Base-by-base conservation (phyloP, 2,797 vertebrate species). In the Pygocentrus nattereri region DNA sequence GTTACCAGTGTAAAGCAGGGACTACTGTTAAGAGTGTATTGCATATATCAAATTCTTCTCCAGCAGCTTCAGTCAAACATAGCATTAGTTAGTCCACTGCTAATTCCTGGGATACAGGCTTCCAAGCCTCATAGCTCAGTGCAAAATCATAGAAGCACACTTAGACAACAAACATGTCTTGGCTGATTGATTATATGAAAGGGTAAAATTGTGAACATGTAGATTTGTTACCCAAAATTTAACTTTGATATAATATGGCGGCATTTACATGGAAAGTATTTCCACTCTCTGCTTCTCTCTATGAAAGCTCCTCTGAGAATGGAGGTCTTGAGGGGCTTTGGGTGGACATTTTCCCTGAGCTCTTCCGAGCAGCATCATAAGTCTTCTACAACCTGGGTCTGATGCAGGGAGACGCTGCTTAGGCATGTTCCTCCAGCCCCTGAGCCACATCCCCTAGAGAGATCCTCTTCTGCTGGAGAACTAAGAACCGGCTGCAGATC, bases 381-480 rank as follows among this genome's bases (percentile, higher is more conserved):
- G 23, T 76, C 70, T 34, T 49, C 27, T 12, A 54, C 49, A 30
- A 15, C 19, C 68, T 70, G 52, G 15, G 21, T 68, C 38, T 77
- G 78, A 84, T 81, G 21, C 68, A 74, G 41, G 65, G 74, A 80
- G 49, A 50, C 61, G 19, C 62, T 78, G 76, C 79, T 85, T 70
- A 75, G 71, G 72, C 80, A 85, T 79, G 80, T 74, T 84, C 27
- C 30, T 54, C 58, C 61, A 44, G 15, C 34, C 61, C 58, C 67
- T 5, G n/a, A 59, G 68, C 10, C 31, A 72, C 21, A 30, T 44
- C 72, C 74, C 31, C 68, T 21, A 49, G 74, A 77, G 71, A 71
- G 38, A 10, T 54, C 50, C 58, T 80, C 73, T 44, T 3, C 16
- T 58, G 30, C 67, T 59, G 78, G 75, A 65, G 79, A 56, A 82